A percentile compares a stretch with the other conserved stretches of the same genome.
Conservation (phyloP, 2,888 invertebrate genomes). For the Xestia xanthographa region DNA sequence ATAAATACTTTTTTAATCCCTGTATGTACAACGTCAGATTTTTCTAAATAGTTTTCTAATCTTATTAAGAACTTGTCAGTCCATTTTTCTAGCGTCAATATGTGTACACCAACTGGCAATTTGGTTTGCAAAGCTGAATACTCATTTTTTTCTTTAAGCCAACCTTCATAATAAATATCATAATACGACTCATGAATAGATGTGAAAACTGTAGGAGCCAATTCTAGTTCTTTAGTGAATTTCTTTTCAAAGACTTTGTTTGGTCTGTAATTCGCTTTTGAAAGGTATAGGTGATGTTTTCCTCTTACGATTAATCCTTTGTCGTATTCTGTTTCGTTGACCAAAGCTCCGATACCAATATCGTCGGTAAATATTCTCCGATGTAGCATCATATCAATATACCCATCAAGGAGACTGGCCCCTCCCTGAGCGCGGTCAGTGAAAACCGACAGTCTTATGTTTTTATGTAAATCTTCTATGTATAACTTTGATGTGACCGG, state of each 20-base stretch:
- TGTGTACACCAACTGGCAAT: conserved; percentile 93
- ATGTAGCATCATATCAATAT: conserved; percentile 95
- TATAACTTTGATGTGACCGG: conserved; percentile 96
- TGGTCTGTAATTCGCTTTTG: conserved; percentile 74
- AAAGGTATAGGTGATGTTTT: conserved; percentile 78
- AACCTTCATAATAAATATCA: conserved; percentile 72
- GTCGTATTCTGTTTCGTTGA: conserved; percentile 76
- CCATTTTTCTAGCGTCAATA: conserved; percentile 95
- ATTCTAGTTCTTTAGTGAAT: conserved; percentile 79
- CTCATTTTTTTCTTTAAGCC: conserved; percentile 79
- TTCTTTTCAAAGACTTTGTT: conserved; percentile 83
- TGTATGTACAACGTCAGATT: conserved; percentile 89
- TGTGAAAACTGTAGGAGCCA: conserved; percentile 72
- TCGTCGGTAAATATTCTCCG: conserved; percentile 95
- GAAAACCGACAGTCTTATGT: conserved; percentile 91
- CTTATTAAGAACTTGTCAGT: conserved; percentile 92
- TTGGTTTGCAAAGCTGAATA: conserved; percentile 86
- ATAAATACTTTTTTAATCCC: conserved; percentile 89
- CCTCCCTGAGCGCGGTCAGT: conserved; percentile 96
- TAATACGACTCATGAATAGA: conserved; percentile 55
- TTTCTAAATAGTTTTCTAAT: conserved; percentile 94
- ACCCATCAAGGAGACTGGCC: conserved; percentile 93
- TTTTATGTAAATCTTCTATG: conserved; percentile 89
- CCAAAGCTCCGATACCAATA: conserved; percentile 75
- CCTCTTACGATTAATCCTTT: conserved; percentile 74